Evolutionary conservation across 2,888 invertebrate species (phyloP), one percentile per base, ranked within the genome.

Genomic region (Diploptera punctata): DNA sequence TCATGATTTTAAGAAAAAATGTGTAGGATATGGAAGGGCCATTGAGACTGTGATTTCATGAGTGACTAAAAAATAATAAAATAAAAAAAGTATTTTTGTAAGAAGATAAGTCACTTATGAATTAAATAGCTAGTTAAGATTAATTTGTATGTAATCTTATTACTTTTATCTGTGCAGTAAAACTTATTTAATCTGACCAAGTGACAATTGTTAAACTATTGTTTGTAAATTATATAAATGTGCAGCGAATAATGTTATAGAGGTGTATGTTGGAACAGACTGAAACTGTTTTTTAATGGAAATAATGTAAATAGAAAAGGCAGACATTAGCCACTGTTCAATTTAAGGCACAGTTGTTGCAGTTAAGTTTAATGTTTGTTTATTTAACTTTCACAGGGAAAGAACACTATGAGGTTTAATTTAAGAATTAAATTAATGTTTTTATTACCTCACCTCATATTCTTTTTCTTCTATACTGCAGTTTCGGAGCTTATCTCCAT

Each of bases 11-110:
- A 26, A 44, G 38, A 29, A 31, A 43, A 38, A 24, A 33, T 70
- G 38, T 62, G 62, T 61, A 70, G 70, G 60, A 47, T 47, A 72
- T 31, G 72, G 29, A 68, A 61, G 72, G 72, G 68, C 68, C 68
- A 62, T 61, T 61, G 68, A 72, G 72, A 72, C 72, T 72, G 72
- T 72, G 72, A 72, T 72, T 68, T 60, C 68, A 52, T 68, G 68
- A 68, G 72, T 72, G 72, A 72, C 72, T 68, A 52, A 68, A 72
- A 71, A 69, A 70, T 38, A 62, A 43, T 33, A 67, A 24, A 65
- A 70, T 47, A 47, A 69, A 74, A 74, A 65, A 71, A 74, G 74
- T 74, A 74, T 74, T 74, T 74, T 74, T 74, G 69, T 74, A 74
- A 67, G 29, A 71, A 61, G 29, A 70, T 49, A 67, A 70, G 73